A percentile compares a stretch with the other conserved stretches of the same genome.
Evolutionary conservation across 64 coral and sea anemone genomes (phyloP).

Genomic region (Montipora cactus): DNA sequence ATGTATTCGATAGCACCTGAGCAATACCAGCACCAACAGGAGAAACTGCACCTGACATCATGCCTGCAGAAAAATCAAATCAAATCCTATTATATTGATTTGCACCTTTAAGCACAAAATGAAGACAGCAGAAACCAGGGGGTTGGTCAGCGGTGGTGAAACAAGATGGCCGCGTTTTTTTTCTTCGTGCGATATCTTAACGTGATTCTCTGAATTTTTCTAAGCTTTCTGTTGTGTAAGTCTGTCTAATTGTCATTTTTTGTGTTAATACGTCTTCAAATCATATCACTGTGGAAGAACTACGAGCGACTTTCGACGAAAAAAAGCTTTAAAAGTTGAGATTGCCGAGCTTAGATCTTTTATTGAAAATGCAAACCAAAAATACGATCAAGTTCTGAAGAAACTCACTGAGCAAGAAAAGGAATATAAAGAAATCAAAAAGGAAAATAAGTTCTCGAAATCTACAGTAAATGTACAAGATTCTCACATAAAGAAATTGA

Average conservation of each 20-base stretch:
- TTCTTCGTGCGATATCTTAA: too few species aligned
- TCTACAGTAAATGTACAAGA: background rate
- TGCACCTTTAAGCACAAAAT: too few species aligned
- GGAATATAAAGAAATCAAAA: background rate
- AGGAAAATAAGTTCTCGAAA: background rate
- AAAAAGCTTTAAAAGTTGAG: background rate
- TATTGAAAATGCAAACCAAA: background rate
- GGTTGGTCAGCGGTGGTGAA: too few species aligned
- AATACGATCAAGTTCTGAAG: background rate
- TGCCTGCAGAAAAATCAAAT: background rate
- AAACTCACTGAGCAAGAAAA: background rate
- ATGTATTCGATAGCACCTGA: background rate
- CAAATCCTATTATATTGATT: background rate
- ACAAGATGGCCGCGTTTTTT: too few species aligned
- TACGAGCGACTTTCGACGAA: too few species aligned
- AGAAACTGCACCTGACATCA: conserved; percentile 20
- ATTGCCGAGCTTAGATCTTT: background rate
- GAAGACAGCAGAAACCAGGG: background rate
- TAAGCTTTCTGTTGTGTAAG: too few species aligned
- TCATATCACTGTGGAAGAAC: too few species aligned
- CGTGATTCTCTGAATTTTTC: too few species aligned
- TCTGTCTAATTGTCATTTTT: too few species aligned
- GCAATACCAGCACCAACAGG: conserved; percentile 12
- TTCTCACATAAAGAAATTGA: background rate
- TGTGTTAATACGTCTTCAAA: too few species aligned